Evolutionary conservation across 2,797 vertebrate species (phyloP), one percentile per base, ranked within the genome.

Genomic region (Chaenodraco wilsoni): DNA sequence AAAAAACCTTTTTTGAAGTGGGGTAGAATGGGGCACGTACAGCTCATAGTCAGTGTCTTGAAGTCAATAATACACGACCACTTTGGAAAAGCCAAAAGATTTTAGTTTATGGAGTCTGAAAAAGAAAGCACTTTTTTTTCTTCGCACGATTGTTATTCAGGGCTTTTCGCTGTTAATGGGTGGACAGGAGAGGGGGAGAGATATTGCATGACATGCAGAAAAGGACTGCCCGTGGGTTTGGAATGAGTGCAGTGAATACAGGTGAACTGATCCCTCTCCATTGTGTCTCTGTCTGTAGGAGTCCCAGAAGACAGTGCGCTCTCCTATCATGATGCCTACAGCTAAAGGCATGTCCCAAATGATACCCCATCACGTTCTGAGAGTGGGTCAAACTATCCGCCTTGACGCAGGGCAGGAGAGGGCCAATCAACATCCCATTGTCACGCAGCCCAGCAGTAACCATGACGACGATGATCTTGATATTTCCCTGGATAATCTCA

Each of bases 401-500:
- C 65, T 97, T 78, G 89, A 93, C 68, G 49, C 92, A 0, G 33
- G 52, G 0, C 77, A 70, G 52, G 89, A 77, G 5, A 58, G 68
- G 0, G 37, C 48, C 64, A 46, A 74, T 64, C 50, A 82, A 46
- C 81, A 72, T 43, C 69, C 86, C 33, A 62, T 43, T 54, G 72
- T 58, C 43, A 33, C 40, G 1, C 51, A 78, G 13, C 59, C 82
- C 51, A 60, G 82, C 8, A 62, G 56, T 12, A 78, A 87, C 40
- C 66, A 81, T 0, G 9, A 11, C 16, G 94, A 95, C 69, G 58
- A 82, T 7, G 92, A 94, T 14, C 88, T 98, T 23, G 95, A 97
- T 57, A 89, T 95, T 56, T 95, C 94, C 0, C 86, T 98, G 87
- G 94, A 97, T 49, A 92, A 90, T 48, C 95, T 98, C 79, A 97